Percentiles rank a stretch among this genome's conserved stretches.
phyloP scores from a whole-genome alignment of 2,797 vertebrate genomes.

The Pteropus rufus region DNA sequence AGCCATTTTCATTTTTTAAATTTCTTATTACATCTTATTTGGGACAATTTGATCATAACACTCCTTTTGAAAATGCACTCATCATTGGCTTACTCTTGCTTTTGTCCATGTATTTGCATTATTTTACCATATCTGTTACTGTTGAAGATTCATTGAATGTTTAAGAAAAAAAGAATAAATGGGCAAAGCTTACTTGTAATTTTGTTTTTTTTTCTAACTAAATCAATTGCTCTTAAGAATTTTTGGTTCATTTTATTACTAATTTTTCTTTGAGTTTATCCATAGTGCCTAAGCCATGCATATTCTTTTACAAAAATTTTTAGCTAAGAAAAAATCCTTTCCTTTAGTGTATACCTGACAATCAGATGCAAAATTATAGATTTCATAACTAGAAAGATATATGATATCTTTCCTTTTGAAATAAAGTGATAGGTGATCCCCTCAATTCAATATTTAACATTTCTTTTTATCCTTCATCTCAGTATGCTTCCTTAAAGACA shows the following conservation, averaged over 20 bases:
- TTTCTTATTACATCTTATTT: background rate
- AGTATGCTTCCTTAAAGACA: background rate
- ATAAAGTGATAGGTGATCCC: background rate
- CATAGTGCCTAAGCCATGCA: background rate
- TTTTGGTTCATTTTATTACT: background rate
- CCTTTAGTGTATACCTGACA: background rate
- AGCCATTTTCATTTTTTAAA: background rate
- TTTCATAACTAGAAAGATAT: background rate
- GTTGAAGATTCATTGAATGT: background rate
- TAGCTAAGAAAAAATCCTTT: background rate
- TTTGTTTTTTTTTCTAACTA: background rate
- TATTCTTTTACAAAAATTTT: background rate
- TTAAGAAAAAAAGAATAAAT: background rate
- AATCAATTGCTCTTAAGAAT: background rate
- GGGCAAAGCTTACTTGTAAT: background rate
- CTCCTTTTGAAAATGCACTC: background rate
- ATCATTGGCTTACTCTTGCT: background rate
- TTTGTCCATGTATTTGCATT: background rate
- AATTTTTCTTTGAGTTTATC: background rate
- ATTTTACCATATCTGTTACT: background rate
- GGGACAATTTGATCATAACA: background rate
- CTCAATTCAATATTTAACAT: background rate
- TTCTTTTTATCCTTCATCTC: background rate
- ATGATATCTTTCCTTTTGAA: background rate
- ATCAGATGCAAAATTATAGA: background rate